phyloP scores from a whole-genome alignment of 2,888 invertebrate genomes.

The Magallana nippona region DNA sequence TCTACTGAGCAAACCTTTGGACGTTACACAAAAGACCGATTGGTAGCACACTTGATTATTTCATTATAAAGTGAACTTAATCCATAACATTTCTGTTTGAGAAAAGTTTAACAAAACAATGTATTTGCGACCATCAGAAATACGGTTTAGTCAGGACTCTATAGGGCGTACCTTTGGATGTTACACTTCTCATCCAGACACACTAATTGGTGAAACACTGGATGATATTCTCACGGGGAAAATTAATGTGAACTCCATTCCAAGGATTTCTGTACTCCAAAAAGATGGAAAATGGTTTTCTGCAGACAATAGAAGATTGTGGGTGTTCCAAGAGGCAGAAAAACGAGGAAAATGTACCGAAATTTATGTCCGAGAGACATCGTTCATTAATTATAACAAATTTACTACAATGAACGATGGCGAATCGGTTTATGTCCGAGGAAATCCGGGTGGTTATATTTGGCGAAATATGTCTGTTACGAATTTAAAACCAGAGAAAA shows the following conservation, averaged over 20 bases:
- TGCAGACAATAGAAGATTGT: slow-evolving; percentile 42
- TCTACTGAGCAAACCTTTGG: too few species aligned
- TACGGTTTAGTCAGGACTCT: slow-evolving; percentile 41
- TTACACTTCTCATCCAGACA: neutral
- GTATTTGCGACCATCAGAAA: slow-evolving; percentile 39
- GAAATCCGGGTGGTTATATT: slow-evolving; percentile 28
- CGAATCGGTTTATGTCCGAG: slow-evolving; percentile 16
- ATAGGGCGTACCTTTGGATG: slow-evolving; percentile 34
- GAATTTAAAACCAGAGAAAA: neutral
- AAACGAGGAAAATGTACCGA: slow-evolving; percentile 23
- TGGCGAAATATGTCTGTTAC: slow-evolving; percentile 21
- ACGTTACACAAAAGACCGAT: too few species aligned
- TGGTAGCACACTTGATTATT: too few species aligned
- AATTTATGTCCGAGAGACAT: neutral
- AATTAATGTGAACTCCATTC: neutral
- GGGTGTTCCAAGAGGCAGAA: slow-evolving; percentile 45
- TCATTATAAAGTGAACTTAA: too few species aligned
- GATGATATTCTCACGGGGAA: slow-evolving; percentile 38
- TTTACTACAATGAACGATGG: slow-evolving; percentile 37
- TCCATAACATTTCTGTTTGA: too few species aligned
- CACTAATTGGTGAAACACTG: slow-evolving; percentile 42
- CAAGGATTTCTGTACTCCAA: slow-evolving; percentile 29
- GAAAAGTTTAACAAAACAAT: neutral
- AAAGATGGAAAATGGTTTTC: slow-evolving; percentile 37
- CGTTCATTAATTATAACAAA: slow-evolving; percentile 11